phyloP scores from a whole-genome alignment of 2,888 invertebrate genomes.

The Icerya purchasi region DNA sequence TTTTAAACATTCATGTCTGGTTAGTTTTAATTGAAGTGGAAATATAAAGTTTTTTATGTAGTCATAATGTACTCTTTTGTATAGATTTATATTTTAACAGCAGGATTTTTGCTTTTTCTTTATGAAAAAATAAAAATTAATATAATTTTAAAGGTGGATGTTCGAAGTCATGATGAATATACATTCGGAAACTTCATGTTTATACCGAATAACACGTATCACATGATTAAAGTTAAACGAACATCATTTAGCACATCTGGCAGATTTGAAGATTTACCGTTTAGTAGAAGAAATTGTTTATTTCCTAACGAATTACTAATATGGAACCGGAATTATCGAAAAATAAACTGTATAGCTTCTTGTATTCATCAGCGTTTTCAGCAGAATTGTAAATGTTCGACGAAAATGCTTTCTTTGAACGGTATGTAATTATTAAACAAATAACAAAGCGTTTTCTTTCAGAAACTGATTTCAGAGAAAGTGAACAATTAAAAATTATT shows the following conservation, averaged over 20 bases:
- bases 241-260: conserved; percentile 19
- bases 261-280: conserved; percentile 9
- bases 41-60: too few species aligned
- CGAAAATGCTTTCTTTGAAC: neutral
- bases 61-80: too few species aligned
- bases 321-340: conserved; percentile 13
- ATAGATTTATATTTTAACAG: too few species aligned
- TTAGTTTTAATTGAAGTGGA: too few species aligned
- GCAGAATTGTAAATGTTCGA: conserved; percentile 22
- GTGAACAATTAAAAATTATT: too few species aligned
- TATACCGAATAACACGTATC: conserved; percentile 19
- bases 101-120: too few species aligned
- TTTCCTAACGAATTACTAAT: conserved; percentile 12
- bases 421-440: neutral
- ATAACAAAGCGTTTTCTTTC: too few species aligned
- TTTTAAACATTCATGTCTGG: too few species aligned
- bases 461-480: too few species aligned
- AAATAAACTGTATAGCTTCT: conserved; percentile 13
- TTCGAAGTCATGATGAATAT: conserved; percentile 21
- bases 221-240: conserved; percentile 20
- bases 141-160: conserved; percentile 16
- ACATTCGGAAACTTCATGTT: conserved; percentile 19
- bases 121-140: too few species aligned
- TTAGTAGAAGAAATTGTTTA: conserved; percentile 12
- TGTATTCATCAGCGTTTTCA: conserved; percentile 20